Base-by-base conservation (phyloP, 2,797 vertebrate species). In the Muscicapa striata region DNA sequence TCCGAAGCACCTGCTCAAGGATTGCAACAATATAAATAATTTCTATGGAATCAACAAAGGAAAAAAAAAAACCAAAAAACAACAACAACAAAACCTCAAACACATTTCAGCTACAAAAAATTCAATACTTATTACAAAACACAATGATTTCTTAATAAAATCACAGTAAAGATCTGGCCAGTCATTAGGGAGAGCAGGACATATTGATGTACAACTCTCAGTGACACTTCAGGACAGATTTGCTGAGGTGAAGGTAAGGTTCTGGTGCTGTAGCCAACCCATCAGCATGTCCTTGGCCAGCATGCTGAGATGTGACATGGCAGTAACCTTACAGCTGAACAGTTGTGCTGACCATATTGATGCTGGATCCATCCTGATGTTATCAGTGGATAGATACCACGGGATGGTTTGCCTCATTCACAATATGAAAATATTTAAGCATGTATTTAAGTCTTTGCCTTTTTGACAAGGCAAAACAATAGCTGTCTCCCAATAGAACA, bases 1-100 rank as follows among this genome's bases (percentile, higher is more conserved):
- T 96, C 43, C 43, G 87, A 84, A 94, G 49, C 59, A 96, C 82
- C 70, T 95, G 62, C 80, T 82, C 90, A 94, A 95, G 85, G 72
- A 85, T 73, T 89, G 34, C 51, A 93, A 93, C 94, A 87, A 78
- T 64, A 86, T 13, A 83, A 93, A 73, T 72, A 87, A 90, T 90
- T 95, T 79, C 75, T 94, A 46, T 76, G 40, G 58, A 94, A 95
- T 93, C 94, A 91, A 88, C 21, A 86, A 57, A 80, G 36, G 13
- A 17, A 76, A 45, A 89, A 84, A 40, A 40, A 40, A 40, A n/a
- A n/a, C n/a, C n/a, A n/a, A n/a, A 38, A 73, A 45, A 7, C 34
- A 38, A 57, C 15, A 6, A 1, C 3, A 19, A 16, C 13, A 41
- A 89, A 34, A 32, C 3, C 3, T 5, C 2, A 1, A 26, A 59